Percentiles rank a stretch among this genome's conserved stretches.
phyloP scores from a whole-genome alignment of 2,113 vertebrate species.

The Epinephelus fuscoguttatus region DNA sequence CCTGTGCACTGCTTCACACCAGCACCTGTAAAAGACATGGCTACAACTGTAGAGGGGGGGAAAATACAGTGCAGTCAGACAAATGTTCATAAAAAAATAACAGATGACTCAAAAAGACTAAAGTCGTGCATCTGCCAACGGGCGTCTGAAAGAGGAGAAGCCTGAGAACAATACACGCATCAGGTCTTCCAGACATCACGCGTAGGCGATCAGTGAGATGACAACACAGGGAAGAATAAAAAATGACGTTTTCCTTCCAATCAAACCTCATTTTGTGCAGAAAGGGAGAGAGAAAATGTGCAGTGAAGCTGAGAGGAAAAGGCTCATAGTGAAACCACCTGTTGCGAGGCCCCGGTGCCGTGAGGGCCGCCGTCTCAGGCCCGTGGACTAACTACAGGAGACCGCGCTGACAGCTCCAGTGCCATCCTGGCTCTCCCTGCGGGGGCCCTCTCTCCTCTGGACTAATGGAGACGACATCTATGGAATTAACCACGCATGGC shows the following conservation, averaged over 20 bases:
- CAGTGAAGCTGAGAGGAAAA: conserved; percentile 9
- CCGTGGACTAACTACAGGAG: conserved; percentile 39
- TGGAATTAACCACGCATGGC: conserved; percentile 65
- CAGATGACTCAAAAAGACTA: conserved; percentile 50
- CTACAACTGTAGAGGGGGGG: conserved; percentile 20
- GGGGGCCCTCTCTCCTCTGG: conserved; percentile 23
- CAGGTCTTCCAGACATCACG: conserved; percentile 51
- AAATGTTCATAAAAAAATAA: conserved; percentile 43
- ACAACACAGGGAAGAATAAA: conserved; percentile 27
- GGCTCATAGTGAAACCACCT: conserved; percentile 62
- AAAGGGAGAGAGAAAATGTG: conserved; percentile 11
- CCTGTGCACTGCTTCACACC: conserved; percentile 26
- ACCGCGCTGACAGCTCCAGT: conserved; percentile 57
- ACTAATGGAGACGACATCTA: conserved; percentile 66
- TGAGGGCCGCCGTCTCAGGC: conserved; percentile 1
- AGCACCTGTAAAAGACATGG: conserved; percentile 41
- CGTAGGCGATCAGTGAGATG: conserved; percentile 57
- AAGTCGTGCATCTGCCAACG: conserved; percentile 35
- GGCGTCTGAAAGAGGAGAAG: conserved; percentile 64
- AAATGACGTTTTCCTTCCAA: conserved; percentile 55
- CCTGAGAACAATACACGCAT: conserved; percentile 63
- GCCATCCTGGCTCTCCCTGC: conserved; percentile 45
- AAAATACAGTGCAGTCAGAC: background rate
- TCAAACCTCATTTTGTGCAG: conserved; percentile 50
- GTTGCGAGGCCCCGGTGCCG: conserved; percentile 15